Base-by-base conservation (phyloP, 2,888 invertebrate genomes). In the Teleiodes luculella region DNA sequence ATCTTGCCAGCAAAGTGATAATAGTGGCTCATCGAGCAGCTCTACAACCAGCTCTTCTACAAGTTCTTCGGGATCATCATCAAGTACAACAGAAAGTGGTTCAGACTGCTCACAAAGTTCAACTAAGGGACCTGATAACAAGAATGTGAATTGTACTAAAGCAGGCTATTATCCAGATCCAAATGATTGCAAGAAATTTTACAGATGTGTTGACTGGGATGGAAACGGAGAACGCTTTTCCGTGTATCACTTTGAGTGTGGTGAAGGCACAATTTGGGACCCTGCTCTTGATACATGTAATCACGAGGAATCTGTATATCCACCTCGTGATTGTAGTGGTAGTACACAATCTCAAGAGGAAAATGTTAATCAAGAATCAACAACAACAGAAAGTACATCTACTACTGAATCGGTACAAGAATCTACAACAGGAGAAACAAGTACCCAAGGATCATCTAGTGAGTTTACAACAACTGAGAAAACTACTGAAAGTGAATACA, bases 251-350 rank as follows among this genome's bases (percentile, higher is more conserved):
- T 94, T 94, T 70, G 90, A 91, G 43, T 95, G 95, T 67, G 91
- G 92, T 11, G 91, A 91, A 57, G 94, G 94, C 30, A 95, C 95
- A 1, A 93, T 94, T 61, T 95, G 93, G 90, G 94, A 95, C 78
- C 92, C 93, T 24, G 88, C 90, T 47, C 72, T 93, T 49, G 91
- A 90, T 59, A 92, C 92, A 2, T 95, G 95, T 72, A 94, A 94
- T 74, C 86, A 93, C 66, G 91, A 92, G 61, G 91, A 92, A 56
- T 92, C 92, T 6, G 92, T 93, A 13, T 92, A 93, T 67, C 92
- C 93, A n/a, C 83, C 81, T 49, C 77, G 90, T 28, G 74, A 83
- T 59, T 90, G 90, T 59, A 83, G 76, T 62, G 72, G 76, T 62
- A 72, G 78, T 20, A 60, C 68, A n/a, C 74, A 82, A 61, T 68